Evolutionary conservation across 1,140 invertebrate species (phyloP).

Genomic region (Drosophila mayri): DNA sequence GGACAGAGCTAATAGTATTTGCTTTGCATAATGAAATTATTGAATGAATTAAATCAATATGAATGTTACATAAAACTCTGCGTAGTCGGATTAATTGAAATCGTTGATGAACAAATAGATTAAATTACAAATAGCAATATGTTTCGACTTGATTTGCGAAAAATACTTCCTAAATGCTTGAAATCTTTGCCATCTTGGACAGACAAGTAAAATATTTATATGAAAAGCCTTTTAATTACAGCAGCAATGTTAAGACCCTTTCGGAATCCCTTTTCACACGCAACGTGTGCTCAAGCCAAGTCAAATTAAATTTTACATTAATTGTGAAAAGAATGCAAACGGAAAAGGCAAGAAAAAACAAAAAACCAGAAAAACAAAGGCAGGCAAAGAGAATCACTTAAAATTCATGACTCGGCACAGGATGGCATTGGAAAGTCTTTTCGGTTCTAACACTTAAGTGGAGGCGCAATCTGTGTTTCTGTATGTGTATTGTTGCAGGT

Average conservation of each 20-base stretch:
- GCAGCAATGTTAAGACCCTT: conserved; percentile 22
- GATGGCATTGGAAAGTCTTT: conserved; percentile 54
- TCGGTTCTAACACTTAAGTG: conserved; percentile 63
- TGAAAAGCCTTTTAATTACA: conserved; percentile 40
- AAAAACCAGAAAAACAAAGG: conserved; percentile 11
- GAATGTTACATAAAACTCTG: conserved; percentile 10
- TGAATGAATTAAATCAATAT: conserved; percentile 6
- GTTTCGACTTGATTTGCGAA: not conserved
- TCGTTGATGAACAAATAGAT: not conserved
- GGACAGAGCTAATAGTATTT: conserved; percentile 26
- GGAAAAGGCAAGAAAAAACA: conserved; percentile 21
- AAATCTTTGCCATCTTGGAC: conserved; percentile 9
- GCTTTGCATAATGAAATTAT: conserved; percentile 38
- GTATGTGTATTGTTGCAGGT: conserved; percentile 52
- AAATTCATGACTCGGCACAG: conserved; percentile 72
- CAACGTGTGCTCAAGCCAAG: conserved; percentile 49
- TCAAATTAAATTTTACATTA: conserved; percentile 64
- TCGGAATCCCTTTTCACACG: conserved; percentile 45
- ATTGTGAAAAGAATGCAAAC: conserved; percentile 49
- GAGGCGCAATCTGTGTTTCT: conserved; percentile 54
- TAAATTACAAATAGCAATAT: not conserved
- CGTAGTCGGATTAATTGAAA: not conserved
- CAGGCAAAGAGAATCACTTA: conserved; percentile 60
- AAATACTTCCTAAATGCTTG: conserved; percentile 7
- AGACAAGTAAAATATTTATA: conserved; percentile 47